Evolutionary conservation across 2,888 invertebrate genomes (phyloP), one percentile per base, ranked within the genome.

Genomic region (Acleris holmiana): DNA sequence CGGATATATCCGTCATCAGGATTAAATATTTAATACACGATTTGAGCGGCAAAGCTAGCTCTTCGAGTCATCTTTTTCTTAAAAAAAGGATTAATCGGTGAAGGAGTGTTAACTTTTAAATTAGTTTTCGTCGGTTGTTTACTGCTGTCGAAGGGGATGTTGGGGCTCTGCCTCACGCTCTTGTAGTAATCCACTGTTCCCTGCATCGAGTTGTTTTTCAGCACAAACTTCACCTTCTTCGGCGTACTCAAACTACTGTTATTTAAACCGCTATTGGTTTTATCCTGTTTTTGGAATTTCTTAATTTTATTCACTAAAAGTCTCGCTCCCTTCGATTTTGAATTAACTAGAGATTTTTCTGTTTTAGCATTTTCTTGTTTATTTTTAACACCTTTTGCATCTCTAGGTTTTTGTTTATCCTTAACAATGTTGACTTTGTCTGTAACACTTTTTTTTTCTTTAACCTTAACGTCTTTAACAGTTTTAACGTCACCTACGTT

Each of bases 61-160:
- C 53, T 10, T 0, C 82, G 61, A 57, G 79, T 80, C 13, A 86
- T 70, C 67, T 93, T 94, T 72, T 91, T 94, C 74, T 93, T 95
- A 74, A 96, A 95, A 84, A 96, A 97, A 0, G 97, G 97, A 84
- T 97, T 96, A 1, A 96, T 95, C 0, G 96, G 96, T 0, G 95
- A 95, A 0, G 95, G 94, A 1, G 94, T 90, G 0, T 94, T 93
- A 0, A 94, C 93, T 76, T 97, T 97, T 2, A 97, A 82, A n/a
- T 96, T 94, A 0, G 97, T 95, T 72, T 95, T 95, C 0, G 79
- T 79, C 0, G 97, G 97, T 72, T 93, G 94, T 61, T 94, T 95
- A 18, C 91, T 91, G 0, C 96, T 94, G 78, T 97, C 96, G 70
- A 93, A 97, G 0, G 97, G 97, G 69, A 97, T 94, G 7, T 93